Evolutionary conservation across 2,888 invertebrate species (phyloP).

Genomic region (Thereva nobilitata): DNA sequence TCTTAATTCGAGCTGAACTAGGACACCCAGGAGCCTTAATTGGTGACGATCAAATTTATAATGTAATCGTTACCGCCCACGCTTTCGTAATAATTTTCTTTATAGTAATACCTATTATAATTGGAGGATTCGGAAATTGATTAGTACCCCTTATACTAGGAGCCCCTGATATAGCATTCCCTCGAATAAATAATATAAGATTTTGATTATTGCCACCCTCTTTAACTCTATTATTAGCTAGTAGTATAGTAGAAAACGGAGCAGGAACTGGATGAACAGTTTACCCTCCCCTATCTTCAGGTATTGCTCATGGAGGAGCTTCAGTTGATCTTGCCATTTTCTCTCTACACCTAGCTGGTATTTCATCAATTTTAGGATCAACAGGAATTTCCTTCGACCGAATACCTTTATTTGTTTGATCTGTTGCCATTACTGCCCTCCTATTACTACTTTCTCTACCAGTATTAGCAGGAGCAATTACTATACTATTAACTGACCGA

Average conservation of each 20-base stretch:
- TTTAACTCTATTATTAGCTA: slow-evolving; percentile 66
- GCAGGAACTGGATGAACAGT: slow-evolving; percentile 80
- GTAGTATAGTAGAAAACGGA: slow-evolving; percentile 69
- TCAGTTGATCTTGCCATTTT: slow-evolving; percentile 79
- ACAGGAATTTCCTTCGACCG: slow-evolving; percentile 65
- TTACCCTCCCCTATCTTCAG: slow-evolving; percentile 70
- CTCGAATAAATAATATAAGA: slow-evolving; percentile 62
- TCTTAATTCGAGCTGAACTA: slow-evolving; percentile 75
- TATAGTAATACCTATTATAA: slow-evolving; percentile 70
- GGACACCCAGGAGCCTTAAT: slow-evolving; percentile 70
- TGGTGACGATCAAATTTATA: slow-evolving; percentile 77
- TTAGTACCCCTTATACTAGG: slow-evolving; percentile 23
- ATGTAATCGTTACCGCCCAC: slow-evolving; percentile 77
- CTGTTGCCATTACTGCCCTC: slow-evolving; percentile 69
- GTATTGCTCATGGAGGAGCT: slow-evolving; percentile 67
- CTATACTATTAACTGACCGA: slow-evolving; percentile 77
- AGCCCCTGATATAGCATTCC: slow-evolving; percentile 7
- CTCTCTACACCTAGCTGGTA: slow-evolving; percentile 74
- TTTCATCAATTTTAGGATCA: slow-evolving; percentile 72
- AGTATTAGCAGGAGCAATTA: slow-evolving; percentile 78
- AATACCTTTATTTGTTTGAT: slow-evolving; percentile 75
- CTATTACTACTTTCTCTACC: slow-evolving; percentile 71
- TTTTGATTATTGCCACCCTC: slow-evolving; percentile 78
- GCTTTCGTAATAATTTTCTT: slow-evolving; percentile 83
- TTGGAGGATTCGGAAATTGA: slow-evolving; percentile 73